Evolutionary conservation across 2,888 invertebrate species (phyloP), one percentile per base, ranked within the genome.

Genomic region (Adelognathus sp.): DNA sequence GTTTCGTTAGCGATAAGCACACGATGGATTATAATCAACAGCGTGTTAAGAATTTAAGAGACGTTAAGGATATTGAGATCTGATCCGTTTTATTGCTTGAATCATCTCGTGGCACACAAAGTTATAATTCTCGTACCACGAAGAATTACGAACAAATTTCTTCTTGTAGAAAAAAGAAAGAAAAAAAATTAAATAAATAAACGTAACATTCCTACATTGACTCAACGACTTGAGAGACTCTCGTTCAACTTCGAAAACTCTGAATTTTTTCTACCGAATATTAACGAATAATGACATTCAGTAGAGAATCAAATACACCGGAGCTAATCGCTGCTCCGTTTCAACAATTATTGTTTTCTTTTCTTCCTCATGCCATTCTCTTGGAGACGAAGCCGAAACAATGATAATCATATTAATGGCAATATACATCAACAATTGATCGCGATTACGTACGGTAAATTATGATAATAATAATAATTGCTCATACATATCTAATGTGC

Each of bases 1-100:
- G 46, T 21, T 18, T n/a, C n/a, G 24, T 24, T 9, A 4, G 9
- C 9, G n/a, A 31, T 18, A 36, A 4, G 18, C 33, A n/a, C 9
- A n/a, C 5, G 18, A 24, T n/a, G 4, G n/a, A 24, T 18, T 39
- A 39, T 6, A 60, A 60, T 60, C n/a, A 39, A 46, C 11, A 46
- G 52, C 52, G 33, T 4, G 18, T 36, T 39, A 14, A 58, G 24
- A 18, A 11, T 16, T 44, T 27, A 58, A n/a, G 21, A 46, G 11
- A 36, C 36, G 36, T 36, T n/a, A n/a, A n/a, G 41, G 44, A 58
- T 73, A 64, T 41, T 78, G 78, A 78, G 78, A 74, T 78, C 73
- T 77, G 67, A 74, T 74, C 63, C 73, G 50, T 78, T 78, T 78
- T 74, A 74, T 78, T 78, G 78, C 78, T 74, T 74, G 11, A 52